A percentile compares a stretch with the other conserved stretches of the same genome.
Conservation (phyloP, 2,888 invertebrate genomes). For the Ceramica pisi region DNA sequence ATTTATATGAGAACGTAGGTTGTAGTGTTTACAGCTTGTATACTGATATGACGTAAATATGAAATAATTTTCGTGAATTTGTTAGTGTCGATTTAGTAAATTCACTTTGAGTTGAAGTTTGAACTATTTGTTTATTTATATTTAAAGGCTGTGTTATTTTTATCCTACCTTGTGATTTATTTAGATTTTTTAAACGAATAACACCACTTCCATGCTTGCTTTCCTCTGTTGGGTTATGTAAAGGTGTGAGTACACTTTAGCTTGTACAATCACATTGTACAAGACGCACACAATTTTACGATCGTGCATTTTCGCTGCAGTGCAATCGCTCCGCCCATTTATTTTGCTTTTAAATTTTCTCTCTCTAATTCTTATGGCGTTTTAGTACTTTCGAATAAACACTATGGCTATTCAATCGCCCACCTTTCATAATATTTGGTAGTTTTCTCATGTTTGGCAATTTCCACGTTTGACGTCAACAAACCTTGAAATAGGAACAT, state of each 20-base stretch:
- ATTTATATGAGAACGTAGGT: slow-evolving; percentile 29
- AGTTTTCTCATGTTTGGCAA: slow-evolving; percentile 6
- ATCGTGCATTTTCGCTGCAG: not conserved
- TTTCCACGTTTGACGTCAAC: slow-evolving; percentile 47
- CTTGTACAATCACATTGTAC: not conserved
- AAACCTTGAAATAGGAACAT: slow-evolving; percentile 39
- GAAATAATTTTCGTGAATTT: slow-evolving; percentile 17
- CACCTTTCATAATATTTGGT: slow-evolving; percentile 3
- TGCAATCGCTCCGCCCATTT: not conserved
- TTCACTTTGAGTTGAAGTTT: slow-evolving; percentile 5
- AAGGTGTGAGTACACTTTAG: not conserved
- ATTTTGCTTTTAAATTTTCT: not conserved
- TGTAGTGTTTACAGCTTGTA: slow-evolving; percentile 13
- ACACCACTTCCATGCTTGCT: no score
- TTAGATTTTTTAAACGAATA: not conserved
- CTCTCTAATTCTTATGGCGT: not conserved
- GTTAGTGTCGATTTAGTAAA: slow-evolving; percentile 18
- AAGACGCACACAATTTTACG: not conserved
- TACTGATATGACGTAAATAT: slow-evolving; percentile 12
- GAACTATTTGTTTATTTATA: slow-evolving; percentile 22
- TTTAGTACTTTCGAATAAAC: not conserved
- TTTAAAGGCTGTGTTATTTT: slow-evolving; percentile 11
- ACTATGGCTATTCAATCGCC: not conserved
- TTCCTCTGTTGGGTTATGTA: not conserved
- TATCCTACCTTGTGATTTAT: slow-evolving; percentile 7